Conservation (phyloP, 2,888 invertebrate genomes). For the Tetragonula carbonaria region DNA sequence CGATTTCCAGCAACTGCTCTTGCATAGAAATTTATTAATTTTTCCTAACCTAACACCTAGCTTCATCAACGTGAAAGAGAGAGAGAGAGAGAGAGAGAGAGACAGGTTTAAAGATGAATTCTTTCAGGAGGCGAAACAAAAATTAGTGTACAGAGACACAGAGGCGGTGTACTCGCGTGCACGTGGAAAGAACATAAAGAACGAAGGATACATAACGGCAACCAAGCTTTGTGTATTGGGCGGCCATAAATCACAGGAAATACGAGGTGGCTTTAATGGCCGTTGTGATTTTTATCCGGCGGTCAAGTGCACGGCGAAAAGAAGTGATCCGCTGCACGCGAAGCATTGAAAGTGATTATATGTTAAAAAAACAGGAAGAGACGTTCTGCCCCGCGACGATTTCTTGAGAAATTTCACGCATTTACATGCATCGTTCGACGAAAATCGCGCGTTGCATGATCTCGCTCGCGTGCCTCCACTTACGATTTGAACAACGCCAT, state of each 20-base stretch:
- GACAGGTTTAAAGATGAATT: too few species aligned
- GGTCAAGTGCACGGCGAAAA: slow-evolving; percentile 32
- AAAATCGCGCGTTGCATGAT: not conserved
- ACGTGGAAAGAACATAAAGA: too few species aligned
- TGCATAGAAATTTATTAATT: too few species aligned
- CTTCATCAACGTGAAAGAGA: too few species aligned
- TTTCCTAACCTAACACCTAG: too few species aligned
- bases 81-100: too few species aligned
- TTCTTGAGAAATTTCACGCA: slow-evolving; percentile 48
- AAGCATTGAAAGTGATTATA: slow-evolving; percentile 60
- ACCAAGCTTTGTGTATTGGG: slow-evolving; percentile 42
- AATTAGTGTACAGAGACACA: too few species aligned
- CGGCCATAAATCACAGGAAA: slow-evolving; percentile 69
- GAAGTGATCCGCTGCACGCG: slow-evolving; percentile 54
- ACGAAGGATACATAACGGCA: too few species aligned
- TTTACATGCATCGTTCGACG: slow-evolving; percentile 61
- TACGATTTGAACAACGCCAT: not conserved
- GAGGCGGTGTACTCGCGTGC: too few species aligned
- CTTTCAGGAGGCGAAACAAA: too few species aligned
- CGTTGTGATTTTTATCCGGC: slow-evolving; percentile 66
- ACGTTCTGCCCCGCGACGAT: slow-evolving; percentile 14
- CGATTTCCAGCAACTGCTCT: too few species aligned
- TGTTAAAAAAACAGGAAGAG: slow-evolving; percentile 27
- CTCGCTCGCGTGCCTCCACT: too few species aligned
- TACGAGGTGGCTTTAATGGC: slow-evolving; percentile 72